These are phyloP conservation scores for Metacarcinus magister DNA, from an alignment of 2,888 invertebrate species.

Conservation along the genomic window DNA sequence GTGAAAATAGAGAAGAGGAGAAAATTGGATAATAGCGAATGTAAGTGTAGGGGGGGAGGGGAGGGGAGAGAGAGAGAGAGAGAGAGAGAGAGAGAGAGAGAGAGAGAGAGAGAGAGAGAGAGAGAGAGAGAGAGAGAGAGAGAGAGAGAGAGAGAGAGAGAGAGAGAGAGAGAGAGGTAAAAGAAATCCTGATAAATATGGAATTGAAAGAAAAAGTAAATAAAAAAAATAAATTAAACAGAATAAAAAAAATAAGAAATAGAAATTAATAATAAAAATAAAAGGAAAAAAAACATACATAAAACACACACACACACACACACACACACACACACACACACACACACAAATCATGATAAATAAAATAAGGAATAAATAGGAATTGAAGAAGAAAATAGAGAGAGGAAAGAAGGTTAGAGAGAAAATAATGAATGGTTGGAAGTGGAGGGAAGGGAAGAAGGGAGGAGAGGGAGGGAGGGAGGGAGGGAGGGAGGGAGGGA, in stretches of 20 bases:
- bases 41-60: background rate
- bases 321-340: conserved; percentile 21
- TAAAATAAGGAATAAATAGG: background rate
- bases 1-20: background rate
- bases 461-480: background rate
- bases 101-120: too few relatives aligned
- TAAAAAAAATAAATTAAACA: too few relatives aligned
- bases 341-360: background rate
- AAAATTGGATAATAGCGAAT: background rate
- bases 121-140: too few relatives aligned
- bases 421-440: background rate
- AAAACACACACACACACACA: background rate
- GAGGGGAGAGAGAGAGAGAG: too few relatives aligned
- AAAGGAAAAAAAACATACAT: background rate
- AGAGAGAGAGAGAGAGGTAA: too few relatives aligned
- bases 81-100: too few relatives aligned
- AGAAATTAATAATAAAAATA: background rate
- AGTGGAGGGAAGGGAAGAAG: background rate
- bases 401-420: background rate
- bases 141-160: too few relatives aligned
- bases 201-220: too few relatives aligned
- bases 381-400: background rate
- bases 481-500: background rate
- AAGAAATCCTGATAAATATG: too few relatives aligned
- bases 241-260: background rate